Conservation (phyloP, 1,140 invertebrate species). For the Monochamus saltuarius region DNA sequence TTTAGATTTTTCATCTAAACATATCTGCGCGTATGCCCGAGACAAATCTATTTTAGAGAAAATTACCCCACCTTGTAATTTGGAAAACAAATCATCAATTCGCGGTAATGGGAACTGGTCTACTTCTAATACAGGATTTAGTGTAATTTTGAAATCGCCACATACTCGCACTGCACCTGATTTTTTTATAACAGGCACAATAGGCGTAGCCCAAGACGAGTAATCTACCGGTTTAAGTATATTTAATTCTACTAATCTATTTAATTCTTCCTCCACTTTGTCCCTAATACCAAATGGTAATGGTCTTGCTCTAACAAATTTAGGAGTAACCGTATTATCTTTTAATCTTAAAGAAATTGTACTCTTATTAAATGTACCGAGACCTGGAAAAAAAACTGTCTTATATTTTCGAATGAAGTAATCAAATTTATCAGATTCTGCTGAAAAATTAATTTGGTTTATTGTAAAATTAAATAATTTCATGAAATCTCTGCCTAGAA, state of each 20-base stretch:
- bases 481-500: background rate
- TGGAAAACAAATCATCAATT: conserved; percentile 44
- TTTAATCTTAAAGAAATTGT: conserved; percentile 7
- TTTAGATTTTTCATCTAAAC: conserved; percentile 35
- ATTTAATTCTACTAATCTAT: conserved; percentile 23
- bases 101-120: conserved; percentile 33
- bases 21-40: conserved; percentile 49
- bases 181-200: conserved; percentile 54
- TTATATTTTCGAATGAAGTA: no score
- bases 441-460: background rate
- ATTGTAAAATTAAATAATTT: background rate
- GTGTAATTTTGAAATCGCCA: conserved; percentile 36
- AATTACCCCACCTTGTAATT: conserved; percentile 36
- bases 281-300: conserved; percentile 36
- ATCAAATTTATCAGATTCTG: no score
- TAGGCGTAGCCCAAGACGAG: conserved; percentile 49
- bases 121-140: conserved; percentile 33
- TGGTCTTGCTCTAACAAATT: conserved; percentile 37
- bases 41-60: conserved; percentile 50
- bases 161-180: conserved; percentile 42
- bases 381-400: no score
- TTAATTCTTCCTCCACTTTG: conserved; percentile 36
- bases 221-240: conserved; percentile 31
- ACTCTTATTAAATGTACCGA: no score
- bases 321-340: conserved; percentile 25